Evolutionary conservation across 30 jellyfish, hydroid and myxozoan species (phyloP).

Genomic region (Aurelia sp.): DNA sequence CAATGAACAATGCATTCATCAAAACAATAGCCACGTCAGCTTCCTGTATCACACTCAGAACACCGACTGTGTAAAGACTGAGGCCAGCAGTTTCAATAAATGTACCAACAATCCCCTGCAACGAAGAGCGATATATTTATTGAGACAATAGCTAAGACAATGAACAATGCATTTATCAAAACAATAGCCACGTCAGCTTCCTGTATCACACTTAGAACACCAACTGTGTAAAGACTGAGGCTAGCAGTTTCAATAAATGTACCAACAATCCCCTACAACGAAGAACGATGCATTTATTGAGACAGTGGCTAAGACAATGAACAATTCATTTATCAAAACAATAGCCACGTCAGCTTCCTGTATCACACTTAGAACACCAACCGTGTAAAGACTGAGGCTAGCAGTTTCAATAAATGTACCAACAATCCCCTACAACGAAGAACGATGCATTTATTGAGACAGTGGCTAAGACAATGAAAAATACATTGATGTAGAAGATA

Average conservation of each 20-base stretch:
- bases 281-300: too few species aligned
- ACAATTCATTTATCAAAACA: conserved; percentile 78
- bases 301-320: too few species aligned
- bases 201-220: conserved; percentile 60
- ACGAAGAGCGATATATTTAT: background rate
- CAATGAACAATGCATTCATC: conserved; percentile 88
- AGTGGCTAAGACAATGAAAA: too few species aligned
- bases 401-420: conserved; percentile 84
- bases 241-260: conserved; percentile 83
- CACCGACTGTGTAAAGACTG: conserved; percentile 83
- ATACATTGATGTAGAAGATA: too few species aligned
- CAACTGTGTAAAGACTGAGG: conserved; percentile 79
- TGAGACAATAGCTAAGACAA: too few species aligned
- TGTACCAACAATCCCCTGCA: conserved; percentile 87
- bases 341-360: conserved; percentile 70
- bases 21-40: conserved; percentile 75
- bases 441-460: too few species aligned
- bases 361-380: conserved; percentile 74
- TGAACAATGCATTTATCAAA: conserved; percentile 72
- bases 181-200: conserved; percentile 76
- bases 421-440: conserved; percentile 71
- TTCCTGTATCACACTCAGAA: conserved; percentile 57
- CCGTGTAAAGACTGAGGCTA: conserved; percentile 80
- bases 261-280: conserved; percentile 85
- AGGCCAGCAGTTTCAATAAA: conserved; percentile 86